phyloP scores from a whole-genome alignment of 2,888 invertebrate genomes.

The Bunonema sp. region DNA sequence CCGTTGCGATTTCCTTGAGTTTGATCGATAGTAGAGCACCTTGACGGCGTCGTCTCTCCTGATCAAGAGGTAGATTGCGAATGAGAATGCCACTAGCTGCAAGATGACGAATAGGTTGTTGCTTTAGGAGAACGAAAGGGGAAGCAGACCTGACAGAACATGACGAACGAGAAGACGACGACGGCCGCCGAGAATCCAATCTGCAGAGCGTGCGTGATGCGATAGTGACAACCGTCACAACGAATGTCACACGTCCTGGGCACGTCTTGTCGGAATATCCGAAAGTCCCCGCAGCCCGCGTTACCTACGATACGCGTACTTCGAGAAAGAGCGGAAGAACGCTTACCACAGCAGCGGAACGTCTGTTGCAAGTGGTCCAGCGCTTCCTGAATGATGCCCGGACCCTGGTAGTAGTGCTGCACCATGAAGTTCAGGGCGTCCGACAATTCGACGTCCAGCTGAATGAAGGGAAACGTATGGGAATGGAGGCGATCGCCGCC shows the following conservation, averaged over 20 bases:
- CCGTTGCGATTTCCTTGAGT: too few species aligned
- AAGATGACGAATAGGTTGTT: not conserved
- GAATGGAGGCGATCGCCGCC: not conserved
- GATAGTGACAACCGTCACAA: constrained; percentile 41
- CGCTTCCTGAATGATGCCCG: constrained; percentile 37
- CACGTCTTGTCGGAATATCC: constrained; percentile 33
- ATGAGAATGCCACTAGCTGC: not conserved
- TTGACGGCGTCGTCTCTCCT: too few species aligned
- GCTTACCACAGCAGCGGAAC: constrained; percentile 36
- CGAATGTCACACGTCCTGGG: constrained; percentile 40
- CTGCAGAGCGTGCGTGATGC: constrained; percentile 32
- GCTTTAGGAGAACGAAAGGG: not conserved
- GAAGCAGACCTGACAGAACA: constrained; percentile 17
- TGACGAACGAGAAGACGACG: constrained; percentile 32
- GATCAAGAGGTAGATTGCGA: not conserved
- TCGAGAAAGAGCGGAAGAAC: not conserved
- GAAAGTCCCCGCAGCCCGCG: constrained; percentile 40
- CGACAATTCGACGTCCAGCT: constrained; percentile 41
- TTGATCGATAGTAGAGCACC: too few species aligned
- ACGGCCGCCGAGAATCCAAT: constrained; percentile 36
- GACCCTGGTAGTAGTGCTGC: constrained; percentile 42
- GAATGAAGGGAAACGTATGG: constrained; percentile 1
- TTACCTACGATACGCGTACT: constrained; percentile 21
- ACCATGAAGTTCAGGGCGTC: constrained; percentile 44
- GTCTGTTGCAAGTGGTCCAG: constrained; percentile 38